Evolutionary conservation across 2,113 vertebrate species (phyloP), one percentile per base, ranked within the genome.

Genomic region (Silurus meridionalis): DNA sequence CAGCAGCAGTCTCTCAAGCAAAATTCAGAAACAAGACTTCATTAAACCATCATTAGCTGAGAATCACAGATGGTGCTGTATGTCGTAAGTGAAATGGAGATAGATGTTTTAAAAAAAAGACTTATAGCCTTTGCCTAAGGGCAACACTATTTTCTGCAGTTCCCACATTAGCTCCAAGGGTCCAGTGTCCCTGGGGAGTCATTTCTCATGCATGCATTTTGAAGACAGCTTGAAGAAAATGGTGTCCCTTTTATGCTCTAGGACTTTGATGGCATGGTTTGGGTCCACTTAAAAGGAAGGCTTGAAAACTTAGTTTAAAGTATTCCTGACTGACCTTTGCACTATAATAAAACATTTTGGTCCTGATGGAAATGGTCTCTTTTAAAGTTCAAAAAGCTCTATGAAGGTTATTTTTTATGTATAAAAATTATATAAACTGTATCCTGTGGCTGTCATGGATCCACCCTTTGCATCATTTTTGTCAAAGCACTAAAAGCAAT

Each of bases 21-120:
- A 64, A 83, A 83, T 67, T 19, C 19, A n/a, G 0, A 52, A 87
- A 58, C 79, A 83, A 52, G 55, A 67, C 64, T 80, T 21, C 79
- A 82, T 82, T 75, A 69, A 69, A 23, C 67, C 50, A 53, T 80
- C 83, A 86, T 88, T 86, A 86, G 71, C 67, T 69, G 23, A 13
- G 53, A 88, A 46, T 53, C 57, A 83, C 87, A 88, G 84, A 86
- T 88, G 84, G 87, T 80, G 37, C 81, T 61, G 78, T 83, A 63
- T 55, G 74, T 71, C 21, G 50, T 57, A 66, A 83, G 80, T 85
- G 64, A 46, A 72, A 84, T 66, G 52, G 84, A 88, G 75, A 83
- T 83, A 37, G 55, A 55, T 79, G 15, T 74, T 83, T 83, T 1
- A 69, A 69, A 28, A 67, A 77, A 88, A 79, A 61, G 25, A 72